phyloP scores from a whole-genome alignment of 2,888 invertebrate species.

The Pammene aurita region DNA sequence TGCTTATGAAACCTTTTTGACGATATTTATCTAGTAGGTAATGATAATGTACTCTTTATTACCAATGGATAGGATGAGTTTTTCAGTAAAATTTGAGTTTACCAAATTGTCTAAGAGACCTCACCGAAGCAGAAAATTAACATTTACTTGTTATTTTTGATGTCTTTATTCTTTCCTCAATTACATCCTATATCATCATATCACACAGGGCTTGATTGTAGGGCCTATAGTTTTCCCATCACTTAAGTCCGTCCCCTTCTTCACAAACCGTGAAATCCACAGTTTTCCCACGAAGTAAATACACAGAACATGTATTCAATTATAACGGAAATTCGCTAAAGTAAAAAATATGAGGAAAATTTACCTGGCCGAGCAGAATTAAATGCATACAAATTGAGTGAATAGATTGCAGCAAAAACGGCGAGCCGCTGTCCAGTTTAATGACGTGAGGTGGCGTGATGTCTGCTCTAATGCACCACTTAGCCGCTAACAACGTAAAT shows the following conservation, averaged over 20 bases:
- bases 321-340: conserved; percentile 27
- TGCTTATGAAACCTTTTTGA: background rate
- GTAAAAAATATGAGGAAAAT: conserved; percentile 45
- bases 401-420: conserved; percentile 49
- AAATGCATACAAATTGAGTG: conserved; percentile 53
- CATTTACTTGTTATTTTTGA: conserved; percentile 4
- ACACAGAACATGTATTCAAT: conserved; percentile 1
- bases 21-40: background rate
- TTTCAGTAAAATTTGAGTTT: background rate
- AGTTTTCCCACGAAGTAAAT: conserved; percentile 32
- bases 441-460: conserved; percentile 63
- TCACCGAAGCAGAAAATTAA: conserved; percentile 22
- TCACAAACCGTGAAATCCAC: conserved; percentile 32
- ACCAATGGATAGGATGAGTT: background rate
- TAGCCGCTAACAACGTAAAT: conserved; percentile 41
- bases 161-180: conserved; percentile 16
- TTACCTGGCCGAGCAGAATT: conserved; percentile 52
- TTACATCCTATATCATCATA: conserved; percentile 9
- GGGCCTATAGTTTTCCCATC: conserved; percentile 27
- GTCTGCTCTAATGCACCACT: conserved; percentile 48
- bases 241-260: conserved; percentile 9
- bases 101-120: conserved; percentile 9
- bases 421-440: conserved; percentile 39
- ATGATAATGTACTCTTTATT: background rate
- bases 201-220: conserved; percentile 27